Evolutionary conservation across 2,888 invertebrate genomes (phyloP), one percentile per base, ranked within the genome.

Genomic region (Synanthedon vespiformis): DNA sequence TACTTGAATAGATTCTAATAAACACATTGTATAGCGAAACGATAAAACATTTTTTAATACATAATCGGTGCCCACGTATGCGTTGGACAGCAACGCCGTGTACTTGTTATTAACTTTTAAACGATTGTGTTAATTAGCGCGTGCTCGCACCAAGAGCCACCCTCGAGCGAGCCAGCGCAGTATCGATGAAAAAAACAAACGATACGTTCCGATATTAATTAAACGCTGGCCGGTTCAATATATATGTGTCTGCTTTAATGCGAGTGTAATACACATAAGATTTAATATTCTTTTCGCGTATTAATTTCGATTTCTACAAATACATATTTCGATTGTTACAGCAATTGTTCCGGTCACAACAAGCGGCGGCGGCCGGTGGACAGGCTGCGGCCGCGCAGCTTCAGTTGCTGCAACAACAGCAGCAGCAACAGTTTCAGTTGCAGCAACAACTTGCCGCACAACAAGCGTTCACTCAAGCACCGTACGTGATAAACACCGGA

Each of bases 331-430:
- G 51, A 58, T 84, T 80, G 75, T 91, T 91, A 27, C 89, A 95
- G 95, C 95, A 95, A 93, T 85, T 96, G 69, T 95, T 95, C 87
- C 92, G 95, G 76, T 94, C 94, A 79, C 95, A 95, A 80, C 94
- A 93, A 70, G 89, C 93, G 74, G 89, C 92, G 73, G 89, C 90
- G 82, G 85, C 94, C 75, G 84, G 90, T 75, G 80, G 87, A 58
- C 81, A 90, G 70, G 86, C 91, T 78, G 88, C 93, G 81, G 82
- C 92, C 80, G 93, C 88, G 68, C 93, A 88, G 86, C 92, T 82
- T 80, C 92, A 91, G 79, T 92, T 78, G 80, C 91, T 94, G 66
- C 91, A 92, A 62, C 91, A 93, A 69, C 93, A 92, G 67, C 92
- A 92, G 68, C 92, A 94, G 63, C 94, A 94, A 67, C 94, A 92